Percentiles rank a stretch among this genome's conserved stretches.
Conservation (phyloP, 2,797 vertebrate species). For the Malacoctenus gilli region DNA sequence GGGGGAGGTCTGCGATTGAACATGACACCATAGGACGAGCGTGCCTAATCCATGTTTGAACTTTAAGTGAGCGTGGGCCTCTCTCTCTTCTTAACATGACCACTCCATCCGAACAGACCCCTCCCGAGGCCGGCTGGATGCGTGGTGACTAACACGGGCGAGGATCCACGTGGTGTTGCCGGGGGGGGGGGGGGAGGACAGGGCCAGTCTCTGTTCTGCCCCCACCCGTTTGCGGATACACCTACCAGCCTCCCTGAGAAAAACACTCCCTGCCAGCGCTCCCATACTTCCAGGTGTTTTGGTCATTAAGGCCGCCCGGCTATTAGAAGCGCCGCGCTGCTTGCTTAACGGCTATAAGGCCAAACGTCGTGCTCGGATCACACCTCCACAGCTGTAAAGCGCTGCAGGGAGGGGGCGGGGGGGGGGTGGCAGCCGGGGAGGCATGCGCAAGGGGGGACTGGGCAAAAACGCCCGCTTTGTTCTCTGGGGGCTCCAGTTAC, state of each 20-base stretch:
- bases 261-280: slow-evolving; percentile 28
- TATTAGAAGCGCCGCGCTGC: slow-evolving; percentile 68
- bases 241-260: slow-evolving; percentile 61
- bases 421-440: slow-evolving; percentile 76
- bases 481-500: slow-evolving; percentile 87
- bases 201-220: slow-evolving; percentile 24
- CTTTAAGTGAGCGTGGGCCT: slow-evolving; percentile 70
- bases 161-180: slow-evolving; percentile 27
- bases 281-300: slow-evolving; percentile 82
- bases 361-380: slow-evolving; percentile 82
- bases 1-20: slow-evolving; percentile 68
- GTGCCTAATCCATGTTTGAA: slow-evolving; percentile 80
- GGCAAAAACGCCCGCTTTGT: slow-evolving; percentile 88
- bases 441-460: slow-evolving; percentile 83
- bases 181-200: slow-evolving; percentile 23
- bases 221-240: slow-evolving; percentile 27
- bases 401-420: slow-evolving; percentile 61
- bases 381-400: slow-evolving; percentile 89
- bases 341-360: slow-evolving; percentile 80
- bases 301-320: slow-evolving; percentile 73
- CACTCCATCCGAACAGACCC: slow-evolving; percentile 47
- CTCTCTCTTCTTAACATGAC: slow-evolving; percentile 66
- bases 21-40: slow-evolving; percentile 76
- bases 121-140: slow-evolving; percentile 33
- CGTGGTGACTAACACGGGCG: slow-evolving; percentile 36